Percentiles rank a stretch among this genome's conserved stretches.
Evolutionary conservation across 2,797 vertebrate genomes (phyloP).

Genomic region (Phalloptychus januarius): DNA sequence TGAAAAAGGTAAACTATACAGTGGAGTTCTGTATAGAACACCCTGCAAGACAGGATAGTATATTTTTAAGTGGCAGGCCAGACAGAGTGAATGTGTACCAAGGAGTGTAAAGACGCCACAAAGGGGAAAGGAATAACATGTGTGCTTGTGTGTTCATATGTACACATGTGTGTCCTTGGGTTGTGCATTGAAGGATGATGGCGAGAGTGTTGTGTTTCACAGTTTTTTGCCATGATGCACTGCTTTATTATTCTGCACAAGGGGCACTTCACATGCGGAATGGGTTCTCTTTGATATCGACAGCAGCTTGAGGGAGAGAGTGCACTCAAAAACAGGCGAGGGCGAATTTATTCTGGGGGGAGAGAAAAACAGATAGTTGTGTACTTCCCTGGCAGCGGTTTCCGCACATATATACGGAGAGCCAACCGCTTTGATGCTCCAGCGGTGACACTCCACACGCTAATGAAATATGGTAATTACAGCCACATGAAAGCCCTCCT

Average conservation of each 20-base stretch:
- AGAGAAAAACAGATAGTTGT: constrained; percentile 75
- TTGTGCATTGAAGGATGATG: constrained; percentile 65
- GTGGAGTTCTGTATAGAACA: constrained; percentile 18
- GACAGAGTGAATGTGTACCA: constrained; percentile 50
- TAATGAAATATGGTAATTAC: constrained; percentile 88
- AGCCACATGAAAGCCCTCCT: constrained; percentile 80
- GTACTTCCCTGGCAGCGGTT: constrained; percentile 76
- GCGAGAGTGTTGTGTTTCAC: constrained; percentile 83
- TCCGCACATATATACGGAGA: constrained; percentile 72
- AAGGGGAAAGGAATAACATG: constrained; percentile 58
- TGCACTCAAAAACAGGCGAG: constrained; percentile 85
- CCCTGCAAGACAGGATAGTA: constrained; percentile 46
- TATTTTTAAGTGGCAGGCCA: constrained; percentile 52
- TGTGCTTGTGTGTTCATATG: constrained; percentile 33
- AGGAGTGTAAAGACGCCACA: constrained; percentile 63
- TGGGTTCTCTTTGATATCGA: constrained; percentile 86
- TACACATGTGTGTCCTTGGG: constrained; percentile 48
- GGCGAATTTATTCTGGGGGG: constrained; percentile 81
- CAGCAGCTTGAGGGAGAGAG: constrained; percentile 85
- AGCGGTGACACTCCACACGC: constrained; percentile 77
- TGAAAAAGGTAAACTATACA: not conserved
- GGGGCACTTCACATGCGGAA: constrained; percentile 85
- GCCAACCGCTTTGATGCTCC: constrained; percentile 83
- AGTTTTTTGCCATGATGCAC: constrained; percentile 85
- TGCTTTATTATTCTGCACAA: constrained; percentile 85